phyloP scores from a whole-genome alignment of 2,888 invertebrate species.

The Seira musarum region DNA sequence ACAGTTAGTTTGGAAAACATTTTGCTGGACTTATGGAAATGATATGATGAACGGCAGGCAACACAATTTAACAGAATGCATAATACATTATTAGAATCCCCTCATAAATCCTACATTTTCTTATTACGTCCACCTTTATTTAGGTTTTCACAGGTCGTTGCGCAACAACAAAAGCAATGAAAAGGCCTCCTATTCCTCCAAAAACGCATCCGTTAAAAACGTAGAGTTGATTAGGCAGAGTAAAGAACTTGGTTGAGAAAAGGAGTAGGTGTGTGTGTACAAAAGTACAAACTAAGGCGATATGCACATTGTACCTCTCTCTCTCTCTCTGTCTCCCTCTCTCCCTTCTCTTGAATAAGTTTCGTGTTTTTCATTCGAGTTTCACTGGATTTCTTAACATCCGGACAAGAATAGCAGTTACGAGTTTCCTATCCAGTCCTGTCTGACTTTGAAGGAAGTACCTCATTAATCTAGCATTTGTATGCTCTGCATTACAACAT shows the following conservation, averaged over 20 bases:
- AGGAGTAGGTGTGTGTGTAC: too few species aligned
- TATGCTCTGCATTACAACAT: slow-evolving; percentile 48
- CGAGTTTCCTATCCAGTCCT: slow-evolving; percentile 45
- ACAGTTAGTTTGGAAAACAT: too few species aligned
- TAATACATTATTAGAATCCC: too few species aligned
- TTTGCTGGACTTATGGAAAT: too few species aligned
- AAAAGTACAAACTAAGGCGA: too few species aligned
- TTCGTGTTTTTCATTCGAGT: neutral
- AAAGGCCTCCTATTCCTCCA: slow-evolving; percentile 46
- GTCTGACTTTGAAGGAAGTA: slow-evolving; percentile 60
- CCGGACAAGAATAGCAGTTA: slow-evolving; percentile 60
- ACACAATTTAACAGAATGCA: too few species aligned
- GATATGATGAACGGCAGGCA: too few species aligned
- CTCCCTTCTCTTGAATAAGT: too few species aligned
- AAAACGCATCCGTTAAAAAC: neutral
- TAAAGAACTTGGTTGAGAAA: too few species aligned
- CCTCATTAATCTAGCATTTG: slow-evolving; percentile 62
- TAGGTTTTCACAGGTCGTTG: slow-evolving; percentile 60
- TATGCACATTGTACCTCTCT: neutral
- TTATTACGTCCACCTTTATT: neutral
- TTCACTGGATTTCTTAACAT: slow-evolving; percentile 41
- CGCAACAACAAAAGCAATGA: slow-evolving; percentile 51
- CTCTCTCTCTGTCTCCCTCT: too few species aligned
- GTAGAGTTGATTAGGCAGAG: too few species aligned
- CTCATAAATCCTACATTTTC: too few species aligned